These are phyloP conservation scores for Podarcis cretensis DNA, from an alignment of 2,113 vertebrate genomes.

Conservation along the genomic window DNA sequence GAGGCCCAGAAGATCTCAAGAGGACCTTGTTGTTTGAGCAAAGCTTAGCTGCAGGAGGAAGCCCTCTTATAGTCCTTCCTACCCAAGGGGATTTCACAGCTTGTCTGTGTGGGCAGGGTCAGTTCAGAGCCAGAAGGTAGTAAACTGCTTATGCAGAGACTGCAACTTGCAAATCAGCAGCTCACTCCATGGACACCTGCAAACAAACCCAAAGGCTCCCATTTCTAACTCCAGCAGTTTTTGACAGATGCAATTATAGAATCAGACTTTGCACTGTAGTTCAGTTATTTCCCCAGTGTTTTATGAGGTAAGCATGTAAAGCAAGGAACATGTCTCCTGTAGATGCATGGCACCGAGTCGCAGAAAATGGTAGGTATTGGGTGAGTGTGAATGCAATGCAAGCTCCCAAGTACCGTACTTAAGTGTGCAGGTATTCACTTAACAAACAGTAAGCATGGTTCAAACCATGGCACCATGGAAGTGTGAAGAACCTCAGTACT, in stretches of 20 bases:
- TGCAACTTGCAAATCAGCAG: background rate
- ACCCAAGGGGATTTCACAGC: background rate
- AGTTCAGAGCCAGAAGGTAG: background rate
- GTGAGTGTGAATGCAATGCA: no score
- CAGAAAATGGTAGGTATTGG: background rate
- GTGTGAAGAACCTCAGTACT: constrained; percentile 18
- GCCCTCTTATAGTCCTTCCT: background rate
- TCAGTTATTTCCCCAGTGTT: background rate
- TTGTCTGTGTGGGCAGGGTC: no score
- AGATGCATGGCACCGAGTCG: background rate
- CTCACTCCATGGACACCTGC: background rate
- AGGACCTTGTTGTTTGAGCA: background rate
- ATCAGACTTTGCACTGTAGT: background rate
- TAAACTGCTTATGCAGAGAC: background rate
- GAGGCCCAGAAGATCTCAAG: background rate
- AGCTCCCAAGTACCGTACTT: background rate
- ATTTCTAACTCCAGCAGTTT: background rate
- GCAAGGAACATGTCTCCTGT: background rate
- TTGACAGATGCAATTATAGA: background rate
- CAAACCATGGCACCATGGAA: background rate
- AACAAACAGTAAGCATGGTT: background rate
- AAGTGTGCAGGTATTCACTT: background rate
- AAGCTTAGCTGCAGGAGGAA: background rate
- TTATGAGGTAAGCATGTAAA: background rate
- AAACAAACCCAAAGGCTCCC: background rate